phyloP scores from a whole-genome alignment of 1,140 invertebrate genomes.

The Agrilus planipennis region DNA sequence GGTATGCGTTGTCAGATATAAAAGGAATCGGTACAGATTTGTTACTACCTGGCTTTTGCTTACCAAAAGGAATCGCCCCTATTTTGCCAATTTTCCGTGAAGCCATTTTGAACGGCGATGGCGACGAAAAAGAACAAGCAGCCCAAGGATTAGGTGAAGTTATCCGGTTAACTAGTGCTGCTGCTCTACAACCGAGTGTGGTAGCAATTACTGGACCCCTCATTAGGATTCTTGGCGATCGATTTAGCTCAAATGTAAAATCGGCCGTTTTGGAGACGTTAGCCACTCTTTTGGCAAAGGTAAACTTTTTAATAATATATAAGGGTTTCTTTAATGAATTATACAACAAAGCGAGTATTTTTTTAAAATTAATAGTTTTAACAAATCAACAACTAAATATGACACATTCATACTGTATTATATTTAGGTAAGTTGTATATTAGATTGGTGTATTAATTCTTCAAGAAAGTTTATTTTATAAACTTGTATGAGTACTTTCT shows the following conservation, averaged over 20 bases:
- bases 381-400: no score
- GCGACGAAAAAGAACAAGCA: conserved; percentile 90
- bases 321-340: no score
- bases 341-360: no score
- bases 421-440: no score
- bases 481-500: no score
- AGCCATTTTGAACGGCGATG: conserved; percentile 85
- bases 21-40: conserved; percentile 53
- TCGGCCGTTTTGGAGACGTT: conserved; percentile 92
- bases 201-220: conserved; percentile 95
- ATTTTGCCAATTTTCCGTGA: conserved; percentile 92
- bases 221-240: conserved; percentile 92
- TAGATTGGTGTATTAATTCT: no score
- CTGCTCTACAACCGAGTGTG: conserved; percentile 86
- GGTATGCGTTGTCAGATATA: conserved; percentile 78
- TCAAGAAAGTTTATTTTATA: no score
- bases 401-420: no score
- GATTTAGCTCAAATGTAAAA: conserved; percentile 88
- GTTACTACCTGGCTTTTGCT: conserved; percentile 84
- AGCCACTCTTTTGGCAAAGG: conserved; percentile 80
- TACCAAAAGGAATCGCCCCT: conserved; percentile 85
- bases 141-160: conserved; percentile 90
- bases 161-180: conserved; percentile 71
- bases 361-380: no score
- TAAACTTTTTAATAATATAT: conserved; percentile 28